Conservation (phyloP, 2,888 invertebrate species). For the Sisyra nigra region DNA sequence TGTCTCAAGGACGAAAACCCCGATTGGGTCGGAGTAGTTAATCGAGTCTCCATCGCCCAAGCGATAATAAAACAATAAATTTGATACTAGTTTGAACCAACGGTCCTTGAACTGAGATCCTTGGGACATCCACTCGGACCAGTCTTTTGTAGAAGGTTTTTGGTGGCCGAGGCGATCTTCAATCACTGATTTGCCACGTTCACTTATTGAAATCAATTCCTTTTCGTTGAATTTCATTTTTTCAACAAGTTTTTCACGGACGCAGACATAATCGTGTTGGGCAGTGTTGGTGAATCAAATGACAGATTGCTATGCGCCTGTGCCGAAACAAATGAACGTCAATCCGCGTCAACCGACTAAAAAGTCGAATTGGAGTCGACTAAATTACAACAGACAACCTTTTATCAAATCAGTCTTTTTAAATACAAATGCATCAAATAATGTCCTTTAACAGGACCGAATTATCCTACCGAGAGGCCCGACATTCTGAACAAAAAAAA, state of each 20-base stretch:
- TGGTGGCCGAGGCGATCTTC: slow-evolving; percentile 61
- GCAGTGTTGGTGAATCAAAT: too few species aligned
- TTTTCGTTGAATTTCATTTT: slow-evolving; percentile 57
- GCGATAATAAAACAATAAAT: slow-evolving; percentile 62
- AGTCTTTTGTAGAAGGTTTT: slow-evolving; percentile 39
- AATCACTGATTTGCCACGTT: slow-evolving; percentile 37
- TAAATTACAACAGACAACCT: too few species aligned
- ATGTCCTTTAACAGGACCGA: too few species aligned
- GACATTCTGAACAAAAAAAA: too few species aligned
- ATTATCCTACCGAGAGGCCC: too few species aligned
- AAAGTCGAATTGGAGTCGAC: too few species aligned
- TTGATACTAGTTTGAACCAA: slow-evolving; percentile 59
- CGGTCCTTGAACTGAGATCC: slow-evolving; percentile 46
- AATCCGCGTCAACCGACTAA: too few species aligned
- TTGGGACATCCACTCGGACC: slow-evolving; percentile 27
- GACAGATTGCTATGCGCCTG: too few species aligned
- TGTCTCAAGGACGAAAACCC: slow-evolving; percentile 60
- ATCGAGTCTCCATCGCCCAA: slow-evolving; percentile 43
- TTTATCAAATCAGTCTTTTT: too few species aligned
- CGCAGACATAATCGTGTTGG: not conserved
- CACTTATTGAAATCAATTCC: slow-evolving; percentile 46
- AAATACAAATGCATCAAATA: too few species aligned
- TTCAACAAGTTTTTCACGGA: not conserved
- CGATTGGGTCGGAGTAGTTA: slow-evolving; percentile 46
- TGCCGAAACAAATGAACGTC: too few species aligned